Percentiles rank a stretch among this genome's conserved stretches.
These are phyloP conservation scores for Tichodroma muraria DNA, from an alignment of 2,113 vertebrate genomes.

Conservation along the genomic window DNA sequence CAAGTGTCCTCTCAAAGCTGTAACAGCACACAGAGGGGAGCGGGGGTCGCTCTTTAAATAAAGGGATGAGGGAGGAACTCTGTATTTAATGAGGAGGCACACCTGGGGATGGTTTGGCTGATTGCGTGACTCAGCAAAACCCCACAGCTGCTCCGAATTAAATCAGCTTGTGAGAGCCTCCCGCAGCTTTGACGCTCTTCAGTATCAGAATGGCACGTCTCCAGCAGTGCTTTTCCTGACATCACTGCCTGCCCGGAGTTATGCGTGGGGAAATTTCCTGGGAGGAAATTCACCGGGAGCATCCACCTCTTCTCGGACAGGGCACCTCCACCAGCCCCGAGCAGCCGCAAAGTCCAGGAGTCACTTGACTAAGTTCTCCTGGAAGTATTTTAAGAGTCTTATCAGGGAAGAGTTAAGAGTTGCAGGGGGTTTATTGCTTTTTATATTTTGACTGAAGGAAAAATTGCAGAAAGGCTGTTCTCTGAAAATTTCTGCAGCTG, in stretches of 20 bases:
- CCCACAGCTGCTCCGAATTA: neutral
- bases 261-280: neutral
- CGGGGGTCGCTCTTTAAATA: neutral
- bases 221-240: neutral
- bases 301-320: neutral
- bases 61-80: neutral
- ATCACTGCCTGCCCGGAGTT: neutral
- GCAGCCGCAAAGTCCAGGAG: neutral
- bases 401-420: neutral
- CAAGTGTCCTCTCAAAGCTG: neutral
- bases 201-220: too few relatives aligned
- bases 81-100: neutral
- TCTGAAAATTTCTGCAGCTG: neutral
- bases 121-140: neutral
- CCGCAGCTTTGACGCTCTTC: too few relatives aligned
- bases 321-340: neutral
- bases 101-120: neutral
- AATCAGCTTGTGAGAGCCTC: neutral
- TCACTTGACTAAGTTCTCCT: neutral
- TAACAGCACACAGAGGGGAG: rapidly evolving
- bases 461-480: neutral
- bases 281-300: neutral
- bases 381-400: neutral
- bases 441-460: neutral
- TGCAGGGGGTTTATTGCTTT: neutral